Evolutionary conservation across 1,140 invertebrate species (phyloP).

Genomic region (Hyles euphorbiae): DNA sequence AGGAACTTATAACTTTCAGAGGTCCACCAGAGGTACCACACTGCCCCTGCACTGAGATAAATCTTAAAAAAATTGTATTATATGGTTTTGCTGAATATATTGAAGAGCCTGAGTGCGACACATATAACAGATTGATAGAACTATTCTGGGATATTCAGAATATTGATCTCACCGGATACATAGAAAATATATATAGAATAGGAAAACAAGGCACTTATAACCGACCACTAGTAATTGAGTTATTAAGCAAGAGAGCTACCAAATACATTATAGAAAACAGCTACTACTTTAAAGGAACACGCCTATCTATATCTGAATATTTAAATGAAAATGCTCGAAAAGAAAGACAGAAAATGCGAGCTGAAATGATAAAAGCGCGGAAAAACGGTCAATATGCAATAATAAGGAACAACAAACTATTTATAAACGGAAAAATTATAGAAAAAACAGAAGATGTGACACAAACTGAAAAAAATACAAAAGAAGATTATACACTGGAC

Average conservation of each 20-base stretch:
- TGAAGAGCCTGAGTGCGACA: constrained; percentile 5
- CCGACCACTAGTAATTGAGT: constrained; percentile 13
- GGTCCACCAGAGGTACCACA: neutral
- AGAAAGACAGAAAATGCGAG: constrained; percentile 6
- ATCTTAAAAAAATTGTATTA: constrained; percentile 14
- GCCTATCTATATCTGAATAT: constrained; percentile 10
- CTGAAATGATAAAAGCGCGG: constrained; percentile 13
- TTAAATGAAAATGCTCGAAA: constrained; percentile 5
- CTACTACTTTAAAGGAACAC: constrained; percentile 5
- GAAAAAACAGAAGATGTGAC: too few species aligned
- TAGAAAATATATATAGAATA: constrained; percentile 18
- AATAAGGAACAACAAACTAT: constrained; percentile 17
- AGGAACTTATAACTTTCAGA: neutral
- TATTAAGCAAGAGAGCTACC: constrained; percentile 13
- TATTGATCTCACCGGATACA: constrained; percentile 12
- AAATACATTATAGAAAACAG: constrained; percentile 11
- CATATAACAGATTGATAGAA: constrained; percentile 9
- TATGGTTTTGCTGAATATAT: constrained; percentile 11
- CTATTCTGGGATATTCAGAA: constrained; percentile 13
- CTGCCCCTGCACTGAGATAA: too few species aligned
- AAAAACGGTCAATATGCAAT: constrained; percentile 17
- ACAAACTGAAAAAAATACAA: too few species aligned
- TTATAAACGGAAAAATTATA: constrained; percentile 18
- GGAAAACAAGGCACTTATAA: constrained; percentile 1
- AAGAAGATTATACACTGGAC: too few species aligned